Conservation (phyloP, 2,113 vertebrate species). For the Dicentrarchus labrax region DNA sequence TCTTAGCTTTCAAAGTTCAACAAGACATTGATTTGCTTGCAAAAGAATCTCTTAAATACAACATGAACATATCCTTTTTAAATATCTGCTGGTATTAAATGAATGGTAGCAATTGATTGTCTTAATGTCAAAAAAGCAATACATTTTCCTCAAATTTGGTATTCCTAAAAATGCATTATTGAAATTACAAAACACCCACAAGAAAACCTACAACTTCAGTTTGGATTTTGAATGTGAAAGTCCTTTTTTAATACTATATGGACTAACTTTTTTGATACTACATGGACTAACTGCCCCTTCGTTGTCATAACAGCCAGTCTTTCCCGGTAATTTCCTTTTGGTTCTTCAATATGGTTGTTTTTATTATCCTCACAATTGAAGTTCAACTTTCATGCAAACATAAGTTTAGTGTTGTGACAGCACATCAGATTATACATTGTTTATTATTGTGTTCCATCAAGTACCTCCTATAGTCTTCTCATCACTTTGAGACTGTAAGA, state of each 20-base stretch:
- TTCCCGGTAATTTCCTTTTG: slow-evolving; percentile 46
- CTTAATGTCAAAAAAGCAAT: background rate
- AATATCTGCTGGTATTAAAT: background rate
- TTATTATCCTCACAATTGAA: slow-evolving; percentile 10
- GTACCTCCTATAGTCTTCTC: background rate
- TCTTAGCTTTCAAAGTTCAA: background rate
- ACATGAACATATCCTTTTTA: background rate
- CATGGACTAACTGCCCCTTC: slow-evolving; percentile 58
- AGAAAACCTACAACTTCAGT: background rate
- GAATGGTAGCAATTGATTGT: background rate
- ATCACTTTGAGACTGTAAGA: background rate
- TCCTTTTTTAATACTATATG: slow-evolving; percentile 5
- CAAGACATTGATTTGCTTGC: background rate
- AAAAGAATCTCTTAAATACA: background rate
- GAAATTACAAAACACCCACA: slow-evolving; percentile 10
- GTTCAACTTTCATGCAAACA: background rate
- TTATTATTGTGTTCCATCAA: too few species aligned
- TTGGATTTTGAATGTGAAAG: slow-evolving; percentile 1
- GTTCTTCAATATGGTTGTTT: background rate
- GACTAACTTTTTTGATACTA: slow-evolving; percentile 44
- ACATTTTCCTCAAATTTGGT: background rate
- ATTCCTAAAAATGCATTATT: slow-evolving; percentile 1
- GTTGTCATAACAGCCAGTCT: slow-evolving; percentile 43
- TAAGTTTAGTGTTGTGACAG: background rate
- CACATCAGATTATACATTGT: background rate